Evolutionary conservation across 2,888 invertebrate genomes (phyloP), one percentile per base, ranked within the genome.

Genomic region (Ophion ellenae): DNA sequence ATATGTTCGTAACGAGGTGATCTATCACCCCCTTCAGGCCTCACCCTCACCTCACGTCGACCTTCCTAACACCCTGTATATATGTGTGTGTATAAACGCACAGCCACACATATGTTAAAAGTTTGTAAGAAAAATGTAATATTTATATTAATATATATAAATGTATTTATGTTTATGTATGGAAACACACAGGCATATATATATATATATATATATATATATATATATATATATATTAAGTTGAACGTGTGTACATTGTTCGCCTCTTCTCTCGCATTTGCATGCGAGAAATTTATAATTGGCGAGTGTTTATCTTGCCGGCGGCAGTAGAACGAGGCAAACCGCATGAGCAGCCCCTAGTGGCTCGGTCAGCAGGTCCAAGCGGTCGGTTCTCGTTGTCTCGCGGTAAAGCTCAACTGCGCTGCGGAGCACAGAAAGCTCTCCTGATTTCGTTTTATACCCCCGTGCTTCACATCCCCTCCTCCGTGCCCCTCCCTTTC

Each of bases 221-320:
- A 32, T 32, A 32, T 32, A 32, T 32, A 32, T 4, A 32, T 32
- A 32, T 32, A 36, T 45, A 45, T 11, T 6, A 57, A n/a, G 40
- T 14, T n/a, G 11, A 28, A 20, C 2, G 20, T 74, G 61, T 45
- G 61, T 59, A 75, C 45, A 45, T 47, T 40, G 64, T 67, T 63
- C 63, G 63, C 45, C 71, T 40, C 70, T 66, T 53, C 76, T 80
- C 74, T 77, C 77, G 82, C 88, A 90, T 90, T 91, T 90, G 88
- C 90, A 90, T 90, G 86, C 88, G 89, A 88, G 90, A 90, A 91
- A 91, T 90, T 90, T 90, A 90, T 90, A 90, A 91, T 91, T 91
- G 90, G 89, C 77, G 86, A 86, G 86, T 90, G 88, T 90, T 90
- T 90, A 90, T 90, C 90, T 90, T 90, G 81, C 75, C 81, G 64